phyloP scores from a whole-genome alignment of 2,113 vertebrate genomes.

The Picathartes gymnocephalus region DNA sequence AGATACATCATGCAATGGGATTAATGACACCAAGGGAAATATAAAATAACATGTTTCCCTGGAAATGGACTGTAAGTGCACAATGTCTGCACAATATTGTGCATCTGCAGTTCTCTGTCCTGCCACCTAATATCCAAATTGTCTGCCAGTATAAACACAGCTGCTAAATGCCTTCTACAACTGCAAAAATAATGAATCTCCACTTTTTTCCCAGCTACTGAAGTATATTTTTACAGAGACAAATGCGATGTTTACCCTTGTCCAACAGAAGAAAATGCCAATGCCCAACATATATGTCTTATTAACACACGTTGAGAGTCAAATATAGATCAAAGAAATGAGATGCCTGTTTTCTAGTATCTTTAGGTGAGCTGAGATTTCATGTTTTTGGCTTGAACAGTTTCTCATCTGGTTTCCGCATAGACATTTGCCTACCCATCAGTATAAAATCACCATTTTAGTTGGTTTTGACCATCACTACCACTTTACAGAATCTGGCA shows the following conservation, averaged over 20 bases:
- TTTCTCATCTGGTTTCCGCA: not conserved
- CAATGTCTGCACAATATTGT: constrained; percentile 72
- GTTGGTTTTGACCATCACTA: not conserved
- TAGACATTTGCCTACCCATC: not conserved
- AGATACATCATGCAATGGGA: constrained; percentile 66
- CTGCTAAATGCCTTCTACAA: constrained; percentile 76
- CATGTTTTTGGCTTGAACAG: not conserved
- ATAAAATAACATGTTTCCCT: constrained; percentile 68
- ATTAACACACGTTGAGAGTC: not conserved
- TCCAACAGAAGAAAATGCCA: not conserved
- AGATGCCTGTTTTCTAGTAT: not conserved
- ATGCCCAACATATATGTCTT: not conserved
- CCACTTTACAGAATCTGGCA: not conserved
- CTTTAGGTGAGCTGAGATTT: not conserved
- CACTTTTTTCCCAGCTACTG: constrained; percentile 53
- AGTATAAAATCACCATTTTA: not conserved
- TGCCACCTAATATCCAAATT: constrained; percentile 76
- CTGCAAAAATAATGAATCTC: constrained; percentile 71
- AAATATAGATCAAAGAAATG: not conserved
- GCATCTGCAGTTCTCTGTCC: constrained; percentile 67
- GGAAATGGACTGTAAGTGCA: constrained; percentile 58
- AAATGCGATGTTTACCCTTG: constrained; percentile 32
- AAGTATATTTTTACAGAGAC: constrained; percentile 50
- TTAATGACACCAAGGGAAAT: constrained; percentile 71
- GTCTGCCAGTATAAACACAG: constrained; percentile 81